phyloP scores from a whole-genome alignment of 2,113 vertebrate genomes.

The Sardina pilchardus region DNA sequence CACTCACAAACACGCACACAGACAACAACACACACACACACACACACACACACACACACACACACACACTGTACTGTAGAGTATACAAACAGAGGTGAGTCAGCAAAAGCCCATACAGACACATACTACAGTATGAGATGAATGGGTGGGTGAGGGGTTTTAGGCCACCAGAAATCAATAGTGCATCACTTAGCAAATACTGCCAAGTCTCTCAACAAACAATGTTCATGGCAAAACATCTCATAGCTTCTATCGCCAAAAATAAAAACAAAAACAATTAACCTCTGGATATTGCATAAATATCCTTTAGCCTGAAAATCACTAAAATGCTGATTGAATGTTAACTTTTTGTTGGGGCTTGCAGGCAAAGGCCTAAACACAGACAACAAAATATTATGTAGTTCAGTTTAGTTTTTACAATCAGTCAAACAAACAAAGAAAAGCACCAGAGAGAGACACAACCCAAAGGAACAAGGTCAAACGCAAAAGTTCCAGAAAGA shows the following conservation, averaged over 20 bases:
- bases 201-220: not conserved
- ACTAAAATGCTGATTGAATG: not conserved
- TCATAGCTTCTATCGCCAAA: not conserved
- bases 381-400: too few species aligned
- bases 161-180: not conserved
- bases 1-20: too few species aligned
- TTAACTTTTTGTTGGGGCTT: not conserved
- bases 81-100: not conserved
- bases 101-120: not conserved
- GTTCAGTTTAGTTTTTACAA: too few species aligned
- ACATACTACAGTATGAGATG: not conserved
- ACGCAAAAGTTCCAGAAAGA: too few species aligned
- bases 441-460: too few species aligned
- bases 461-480: too few species aligned
- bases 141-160: not conserved
- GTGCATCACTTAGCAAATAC: not conserved
- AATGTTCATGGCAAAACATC: not conserved
- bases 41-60: too few species aligned
- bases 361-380: too few species aligned
- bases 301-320: not conserved
- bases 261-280: not conserved
- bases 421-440: too few species aligned
- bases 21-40: too few species aligned
- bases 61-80: slow-evolving; percentile 16
- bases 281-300: not conserved